Evolutionary conservation across 2,888 invertebrate genomes (phyloP), one percentile per base, ranked within the genome.

Genomic region (Diaprepes abbreviatus): DNA sequence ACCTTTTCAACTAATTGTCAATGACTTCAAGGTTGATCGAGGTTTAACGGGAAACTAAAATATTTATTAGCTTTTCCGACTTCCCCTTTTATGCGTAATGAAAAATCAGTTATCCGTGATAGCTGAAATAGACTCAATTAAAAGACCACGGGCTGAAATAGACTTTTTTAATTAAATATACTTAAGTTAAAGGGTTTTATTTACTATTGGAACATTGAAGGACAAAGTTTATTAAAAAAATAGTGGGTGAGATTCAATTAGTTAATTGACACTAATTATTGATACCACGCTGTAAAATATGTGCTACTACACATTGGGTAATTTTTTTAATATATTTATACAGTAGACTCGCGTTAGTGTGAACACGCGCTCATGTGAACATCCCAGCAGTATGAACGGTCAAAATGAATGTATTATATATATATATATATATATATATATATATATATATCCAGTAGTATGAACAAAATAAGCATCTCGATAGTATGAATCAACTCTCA

Each of bases 1-100:
- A 75, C 74, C 75, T 74, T 77, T 75, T 73, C 74, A 74, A 50
- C 38, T 12, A 38, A 16, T 38, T 38, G 38, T 38, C 38, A 38
- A 14, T 38, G 6, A 2, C 28, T 19, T 50, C 48, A 50, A 50
- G 28, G 48, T 50, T 50, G 28, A 28, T 28, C 9, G 48, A 50
- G 28, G 28, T 28, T 50, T 50, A 50, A 50, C 48, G 24, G 28
- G 3, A 14, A 50, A 4, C 14, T 50, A 5, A 50, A 50, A 28
- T 50, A 50, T 50, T 50, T 28, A 50, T 43, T 50, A 28, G 28
- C 19, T 12, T 17, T 40, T 40, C 19, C 17, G 9, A 6, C 12
- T 12, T 50, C 28, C 12, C 16, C 14, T 14, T 14, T 9, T 50
- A 50, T 28, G 48, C 28, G 28, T 50, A 50, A 50, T 45, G 45